Conservation (phyloP, 2,888 invertebrate species). For the Electrophaes corylata region DNA sequence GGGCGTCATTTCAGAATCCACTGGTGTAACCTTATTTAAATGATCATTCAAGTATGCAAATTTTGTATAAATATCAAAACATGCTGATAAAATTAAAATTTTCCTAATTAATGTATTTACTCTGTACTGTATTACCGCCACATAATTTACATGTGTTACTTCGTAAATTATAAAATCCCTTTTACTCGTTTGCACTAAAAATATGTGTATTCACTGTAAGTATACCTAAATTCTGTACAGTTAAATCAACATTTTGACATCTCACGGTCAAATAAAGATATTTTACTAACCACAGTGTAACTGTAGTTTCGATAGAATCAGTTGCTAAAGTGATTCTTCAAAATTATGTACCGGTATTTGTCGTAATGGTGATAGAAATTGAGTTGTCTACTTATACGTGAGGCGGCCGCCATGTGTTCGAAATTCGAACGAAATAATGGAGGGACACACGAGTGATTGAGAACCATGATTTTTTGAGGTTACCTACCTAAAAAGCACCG, state of each 20-base stretch:
- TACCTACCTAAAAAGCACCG: neutral
- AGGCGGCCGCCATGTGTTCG: slow-evolving; percentile 24
- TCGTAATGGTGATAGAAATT: slow-evolving; percentile 39
- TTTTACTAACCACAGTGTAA: slow-evolving; percentile 37
- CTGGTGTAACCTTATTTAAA: slow-evolving; percentile 14
- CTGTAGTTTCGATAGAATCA: slow-evolving; percentile 37
- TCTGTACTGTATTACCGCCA: neutral
- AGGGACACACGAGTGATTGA: neutral
- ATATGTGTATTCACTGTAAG: neutral
- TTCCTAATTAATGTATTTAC: neutral
- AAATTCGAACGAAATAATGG: slow-evolving; percentile 11
- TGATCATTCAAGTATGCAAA: slow-evolving; percentile 10
- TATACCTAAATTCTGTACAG: slow-evolving; percentile 10
- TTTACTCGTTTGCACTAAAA: neutral
- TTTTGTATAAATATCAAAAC: neutral
- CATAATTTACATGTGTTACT: neutral
- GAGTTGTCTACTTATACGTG: slow-evolving; percentile 37
- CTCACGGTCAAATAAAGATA: slow-evolving; percentile 31
- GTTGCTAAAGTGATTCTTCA: slow-evolving; percentile 31
- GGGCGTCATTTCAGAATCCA: slow-evolving; percentile 15
- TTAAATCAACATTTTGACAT: slow-evolving; percentile 31
- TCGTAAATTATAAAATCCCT: neutral
- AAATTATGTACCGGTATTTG: slow-evolving; percentile 43
- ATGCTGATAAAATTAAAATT: neutral
- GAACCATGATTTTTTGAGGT: neutral